Conservation (phyloP, 1,140 invertebrate genomes). For the Sitophilus oryzae region DNA sequence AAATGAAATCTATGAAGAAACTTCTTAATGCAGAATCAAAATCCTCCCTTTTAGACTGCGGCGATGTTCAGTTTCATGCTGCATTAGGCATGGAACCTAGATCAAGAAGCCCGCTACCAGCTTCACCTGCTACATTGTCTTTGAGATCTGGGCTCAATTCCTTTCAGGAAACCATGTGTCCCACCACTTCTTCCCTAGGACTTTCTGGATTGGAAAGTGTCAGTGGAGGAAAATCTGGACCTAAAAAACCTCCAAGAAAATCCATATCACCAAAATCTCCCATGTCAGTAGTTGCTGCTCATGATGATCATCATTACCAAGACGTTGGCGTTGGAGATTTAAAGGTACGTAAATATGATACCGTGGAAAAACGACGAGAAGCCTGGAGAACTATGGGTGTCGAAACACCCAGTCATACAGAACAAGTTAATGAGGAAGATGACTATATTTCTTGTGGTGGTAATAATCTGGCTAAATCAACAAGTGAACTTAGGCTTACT, state of each 20-base stretch:
- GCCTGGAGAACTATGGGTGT: constrained; percentile 73
- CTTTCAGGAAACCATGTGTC: constrained; percentile 43
- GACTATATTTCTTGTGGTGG: constrained; percentile 37
- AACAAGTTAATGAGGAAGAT: constrained; percentile 44
- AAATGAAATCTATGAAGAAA: constrained; percentile 82
- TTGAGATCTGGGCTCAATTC: constrained; percentile 28
- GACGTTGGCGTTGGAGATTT: constrained; percentile 22
- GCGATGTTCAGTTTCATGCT: constrained; percentile 67
- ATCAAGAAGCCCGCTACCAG: constrained; percentile 67
- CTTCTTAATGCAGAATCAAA: constrained; percentile 60
- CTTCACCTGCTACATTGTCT: constrained; percentile 53
- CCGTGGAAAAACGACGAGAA: constrained; percentile 62
- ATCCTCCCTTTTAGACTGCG: constrained; percentile 59
- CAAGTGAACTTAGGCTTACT: constrained; percentile 16
- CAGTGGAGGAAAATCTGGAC: constrained; percentile 7
- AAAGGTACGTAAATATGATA: constrained; percentile 53
- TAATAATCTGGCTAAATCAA: not conserved
- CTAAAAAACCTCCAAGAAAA: constrained; percentile 59
- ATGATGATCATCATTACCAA: constrained; percentile 3
- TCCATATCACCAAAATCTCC: constrained; percentile 39
- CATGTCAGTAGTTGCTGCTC: not conserved
- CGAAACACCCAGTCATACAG: constrained; percentile 60
- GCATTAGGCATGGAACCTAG: constrained; percentile 61
- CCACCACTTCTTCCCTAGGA: constrained; percentile 26
- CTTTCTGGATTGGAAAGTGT: constrained; percentile 7